A percentile compares a stretch with the other conserved stretches of the same genome.
These are phyloP conservation scores for Engystomops pustulosus DNA, from an alignment of 2,113 vertebrate genomes.

Conservation along the genomic window DNA sequence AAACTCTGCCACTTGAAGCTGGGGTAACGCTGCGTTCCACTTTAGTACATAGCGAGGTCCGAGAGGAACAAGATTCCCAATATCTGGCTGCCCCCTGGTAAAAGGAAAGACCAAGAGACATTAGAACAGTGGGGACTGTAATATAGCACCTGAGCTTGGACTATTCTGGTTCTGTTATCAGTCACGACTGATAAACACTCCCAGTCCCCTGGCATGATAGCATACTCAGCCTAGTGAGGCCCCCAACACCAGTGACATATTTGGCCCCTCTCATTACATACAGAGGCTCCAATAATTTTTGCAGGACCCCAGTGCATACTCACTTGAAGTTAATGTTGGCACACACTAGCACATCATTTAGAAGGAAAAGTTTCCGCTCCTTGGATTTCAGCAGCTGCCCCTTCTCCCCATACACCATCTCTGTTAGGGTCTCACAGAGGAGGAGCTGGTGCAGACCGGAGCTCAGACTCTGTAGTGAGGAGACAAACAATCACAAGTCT, in stretches of 20 bases:
- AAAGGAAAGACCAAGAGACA: not conserved
- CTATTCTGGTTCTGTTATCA: not conserved
- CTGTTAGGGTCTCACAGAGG: constrained; percentile 85
- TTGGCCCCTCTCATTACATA: too few species aligned
- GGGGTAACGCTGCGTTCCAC: constrained; percentile 89
- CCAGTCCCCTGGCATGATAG: too few species aligned
- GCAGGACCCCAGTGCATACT: constrained; percentile 54
- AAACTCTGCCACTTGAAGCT: constrained; percentile 92
- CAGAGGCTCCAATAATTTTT: too few species aligned
- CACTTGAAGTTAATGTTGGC: constrained; percentile 97
- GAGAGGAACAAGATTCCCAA: constrained; percentile 91
- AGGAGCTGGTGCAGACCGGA: constrained; percentile 87
- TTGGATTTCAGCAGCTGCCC: constrained; percentile 96
- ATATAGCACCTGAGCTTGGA: not conserved
- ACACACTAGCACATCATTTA: constrained; percentile 88
- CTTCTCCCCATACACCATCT: constrained; percentile 86
- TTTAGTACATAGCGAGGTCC: constrained; percentile 94
- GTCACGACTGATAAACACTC: too few species aligned
- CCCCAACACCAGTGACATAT: too few species aligned
- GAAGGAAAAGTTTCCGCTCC: constrained; percentile 92
- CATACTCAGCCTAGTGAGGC: too few species aligned
- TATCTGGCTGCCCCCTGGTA: constrained; percentile 80
- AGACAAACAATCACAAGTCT: not conserved
- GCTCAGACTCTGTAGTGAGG: constrained; percentile 79
- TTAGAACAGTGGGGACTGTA: not conserved